phyloP scores from a whole-genome alignment of 2,797 vertebrate genomes.

The Astyanax mexicanus region DNA sequence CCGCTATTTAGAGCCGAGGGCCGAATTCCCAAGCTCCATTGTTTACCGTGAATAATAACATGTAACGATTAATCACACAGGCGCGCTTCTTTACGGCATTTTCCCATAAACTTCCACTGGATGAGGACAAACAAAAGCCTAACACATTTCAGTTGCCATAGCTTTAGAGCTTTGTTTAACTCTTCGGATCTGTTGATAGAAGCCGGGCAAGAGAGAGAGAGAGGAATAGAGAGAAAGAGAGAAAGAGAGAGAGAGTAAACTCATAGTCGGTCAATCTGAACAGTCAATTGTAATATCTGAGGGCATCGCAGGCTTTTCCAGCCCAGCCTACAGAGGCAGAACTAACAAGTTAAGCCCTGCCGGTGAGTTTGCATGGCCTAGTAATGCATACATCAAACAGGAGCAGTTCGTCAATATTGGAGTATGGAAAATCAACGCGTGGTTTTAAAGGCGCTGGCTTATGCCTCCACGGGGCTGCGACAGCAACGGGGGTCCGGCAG shows the following conservation, averaged over 20 bases:
- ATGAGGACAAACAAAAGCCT: constrained; percentile 76
- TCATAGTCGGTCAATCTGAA: constrained; percentile 86
- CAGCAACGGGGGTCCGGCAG: constrained; percentile 56
- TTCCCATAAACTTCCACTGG: constrained; percentile 78
- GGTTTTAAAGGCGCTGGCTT: constrained; percentile 88
- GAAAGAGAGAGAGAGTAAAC: constrained; percentile 82
- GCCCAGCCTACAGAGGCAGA: constrained; percentile 90
- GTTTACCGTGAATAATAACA: constrained; percentile 80
- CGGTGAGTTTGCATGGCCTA: constrained; percentile 89
- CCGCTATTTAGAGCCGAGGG: constrained; percentile 64
- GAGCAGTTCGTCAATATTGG: constrained; percentile 93
- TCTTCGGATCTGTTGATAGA: constrained; percentile 75
- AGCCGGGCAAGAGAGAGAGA: constrained; percentile 8
- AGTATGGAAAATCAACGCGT: constrained; percentile 92
- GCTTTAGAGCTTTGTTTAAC: constrained; percentile 74
- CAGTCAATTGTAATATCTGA: constrained; percentile 93
- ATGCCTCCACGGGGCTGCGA: constrained; percentile 80
- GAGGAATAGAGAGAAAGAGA: not conserved
- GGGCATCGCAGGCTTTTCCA: constrained; percentile 91
- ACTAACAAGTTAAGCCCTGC: constrained; percentile 97
- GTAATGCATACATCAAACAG: constrained; percentile 93
- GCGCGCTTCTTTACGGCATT: constrained; percentile 74
- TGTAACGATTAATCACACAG: constrained; percentile 77
- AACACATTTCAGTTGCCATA: constrained; percentile 79
- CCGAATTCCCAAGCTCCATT: constrained; percentile 76